A percentile compares a stretch with the other conserved stretches of the same genome.
Evolutionary conservation across 2,113 vertebrate genomes (phyloP).

Genomic region (Oryzias woworae): DNA sequence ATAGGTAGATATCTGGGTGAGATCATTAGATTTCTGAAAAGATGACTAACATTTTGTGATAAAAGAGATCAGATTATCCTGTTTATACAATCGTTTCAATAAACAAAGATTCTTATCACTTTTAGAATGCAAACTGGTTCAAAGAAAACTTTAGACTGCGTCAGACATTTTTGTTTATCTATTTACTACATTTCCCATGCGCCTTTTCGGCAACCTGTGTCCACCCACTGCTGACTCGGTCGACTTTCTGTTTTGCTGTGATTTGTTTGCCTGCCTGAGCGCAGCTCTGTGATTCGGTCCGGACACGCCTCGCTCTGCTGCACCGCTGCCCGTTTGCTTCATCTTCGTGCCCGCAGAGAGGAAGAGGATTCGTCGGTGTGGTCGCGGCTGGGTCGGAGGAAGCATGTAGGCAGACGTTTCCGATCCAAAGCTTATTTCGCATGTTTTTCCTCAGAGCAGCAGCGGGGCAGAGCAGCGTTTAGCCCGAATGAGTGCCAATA

Average conservation of each 20-base stretch:
- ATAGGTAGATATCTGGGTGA: too few relatives aligned
- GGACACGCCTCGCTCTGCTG: constrained; percentile 28
- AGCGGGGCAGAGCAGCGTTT: constrained; percentile 7
- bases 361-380: neutral
- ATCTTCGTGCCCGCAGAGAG: neutral
- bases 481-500: neutral
- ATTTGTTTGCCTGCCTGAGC: constrained; percentile 43
- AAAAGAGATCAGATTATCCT: too few relatives aligned
- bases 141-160: too few relatives aligned
- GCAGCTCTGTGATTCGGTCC: constrained; percentile 12
- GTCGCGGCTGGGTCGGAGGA: neutral
- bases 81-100: too few relatives aligned
- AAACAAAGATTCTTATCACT: too few relatives aligned
- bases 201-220: constrained; percentile 12
- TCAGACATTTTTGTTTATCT: neutral
- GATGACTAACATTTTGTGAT: too few relatives aligned
- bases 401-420: constrained; percentile 30
- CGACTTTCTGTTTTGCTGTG: constrained; percentile 61
- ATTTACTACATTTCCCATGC: constrained; percentile 68
- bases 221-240: constrained; percentile 50
- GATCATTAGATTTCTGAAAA: too few relatives aligned
- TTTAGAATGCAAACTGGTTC: too few relatives aligned
- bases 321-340: neutral
- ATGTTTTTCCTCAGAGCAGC: constrained; percentile 8
- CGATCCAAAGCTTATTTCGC: constrained; percentile 29